A percentile compares a stretch with the other conserved stretches of the same genome.
Conservation (phyloP, 2,797 vertebrate genomes). For the Neosalanx taihuensis region DNA sequence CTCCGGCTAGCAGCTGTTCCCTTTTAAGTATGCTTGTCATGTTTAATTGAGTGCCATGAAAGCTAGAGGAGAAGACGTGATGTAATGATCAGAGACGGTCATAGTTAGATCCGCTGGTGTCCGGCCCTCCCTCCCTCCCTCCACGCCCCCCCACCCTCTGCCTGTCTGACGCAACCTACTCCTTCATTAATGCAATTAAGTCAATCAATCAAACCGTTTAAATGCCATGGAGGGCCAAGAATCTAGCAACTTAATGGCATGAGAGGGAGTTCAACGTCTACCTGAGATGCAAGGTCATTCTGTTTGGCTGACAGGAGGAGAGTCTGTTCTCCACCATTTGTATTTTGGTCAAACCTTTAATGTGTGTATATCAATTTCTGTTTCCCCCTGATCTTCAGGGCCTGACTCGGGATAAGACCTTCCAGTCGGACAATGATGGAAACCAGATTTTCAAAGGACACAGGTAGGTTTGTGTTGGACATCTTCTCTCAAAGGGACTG, state of each 20-base stretch:
- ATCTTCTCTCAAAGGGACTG: background rate
- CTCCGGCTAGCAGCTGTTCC: slow-evolving; percentile 8
- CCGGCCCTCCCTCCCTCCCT: background rate
- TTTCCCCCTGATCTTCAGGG: slow-evolving; percentile 65
- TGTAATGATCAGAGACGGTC: slow-evolving; percentile 41
- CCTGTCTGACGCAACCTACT: slow-evolving; percentile 26
- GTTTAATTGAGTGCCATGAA: slow-evolving; percentile 44
- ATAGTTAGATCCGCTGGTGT: slow-evolving; percentile 23
- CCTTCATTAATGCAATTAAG: slow-evolving; percentile 44
- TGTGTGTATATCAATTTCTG: background rate
- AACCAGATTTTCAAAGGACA: slow-evolving; percentile 92
- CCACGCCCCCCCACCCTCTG: background rate
- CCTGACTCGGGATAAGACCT: slow-evolving; percentile 80
- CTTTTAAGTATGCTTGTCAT: slow-evolving; percentile 43
- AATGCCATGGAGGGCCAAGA: slow-evolving; percentile 23
- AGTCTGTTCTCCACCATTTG: background rate
- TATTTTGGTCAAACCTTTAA: too few relatives aligned
- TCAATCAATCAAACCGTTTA: slow-evolving; percentile 46
- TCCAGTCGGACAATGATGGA: slow-evolving; percentile 81
- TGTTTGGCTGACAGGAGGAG: background rate
- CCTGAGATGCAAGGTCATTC: slow-evolving; percentile 19
- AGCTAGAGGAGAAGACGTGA: slow-evolving; percentile 31
- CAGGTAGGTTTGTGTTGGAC: slow-evolving; percentile 71
- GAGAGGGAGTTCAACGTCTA: slow-evolving; percentile 10
- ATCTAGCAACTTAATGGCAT: slow-evolving; percentile 26